These are phyloP conservation scores for Andrena haemorrhoa DNA, from an alignment of 2,888 invertebrate species.

Conservation along the genomic window DNA sequence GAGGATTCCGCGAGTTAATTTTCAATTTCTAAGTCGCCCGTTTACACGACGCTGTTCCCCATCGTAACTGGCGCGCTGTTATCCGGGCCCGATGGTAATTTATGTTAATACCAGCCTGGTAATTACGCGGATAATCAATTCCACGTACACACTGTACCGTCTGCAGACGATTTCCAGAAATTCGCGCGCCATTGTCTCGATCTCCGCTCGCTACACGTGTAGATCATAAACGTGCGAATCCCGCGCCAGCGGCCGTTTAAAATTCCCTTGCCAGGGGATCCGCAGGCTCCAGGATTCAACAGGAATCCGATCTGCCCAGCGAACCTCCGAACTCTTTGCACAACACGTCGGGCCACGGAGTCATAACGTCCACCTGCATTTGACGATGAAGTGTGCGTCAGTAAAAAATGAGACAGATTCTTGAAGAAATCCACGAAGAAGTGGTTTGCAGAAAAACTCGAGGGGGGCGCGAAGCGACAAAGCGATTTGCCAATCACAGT, in stretches of 20 bases:
- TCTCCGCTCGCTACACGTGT: too few relatives aligned
- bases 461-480: slow-evolving; percentile 21
- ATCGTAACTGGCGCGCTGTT: slow-evolving; percentile 59
- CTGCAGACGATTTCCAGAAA: slow-evolving; percentile 21
- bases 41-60: slow-evolving; percentile 49
- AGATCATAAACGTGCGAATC: background rate
- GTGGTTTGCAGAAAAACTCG: background rate
- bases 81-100: slow-evolving; percentile 72
- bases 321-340: background rate
- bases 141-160: slow-evolving; percentile 38
- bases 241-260: background rate
- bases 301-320: background rate
- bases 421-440: background rate
- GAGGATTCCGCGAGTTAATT: slow-evolving; percentile 56
- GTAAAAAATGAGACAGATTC: background rate
- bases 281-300: background rate
- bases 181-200: slow-evolving; percentile 8
- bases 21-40: slow-evolving; percentile 73
- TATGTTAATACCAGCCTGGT: slow-evolving; percentile 75
- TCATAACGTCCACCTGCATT: background rate
- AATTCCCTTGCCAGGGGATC: background rate
- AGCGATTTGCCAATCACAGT: slow-evolving; percentile 70
- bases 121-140: slow-evolving; percentile 80
- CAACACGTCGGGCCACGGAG: background rate
- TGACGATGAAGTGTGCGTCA: too few relatives aligned